Evolutionary conservation across 2,888 invertebrate species (phyloP), one percentile per base, ranked within the genome.

Genomic region (Nemotelus nigrinus): DNA sequence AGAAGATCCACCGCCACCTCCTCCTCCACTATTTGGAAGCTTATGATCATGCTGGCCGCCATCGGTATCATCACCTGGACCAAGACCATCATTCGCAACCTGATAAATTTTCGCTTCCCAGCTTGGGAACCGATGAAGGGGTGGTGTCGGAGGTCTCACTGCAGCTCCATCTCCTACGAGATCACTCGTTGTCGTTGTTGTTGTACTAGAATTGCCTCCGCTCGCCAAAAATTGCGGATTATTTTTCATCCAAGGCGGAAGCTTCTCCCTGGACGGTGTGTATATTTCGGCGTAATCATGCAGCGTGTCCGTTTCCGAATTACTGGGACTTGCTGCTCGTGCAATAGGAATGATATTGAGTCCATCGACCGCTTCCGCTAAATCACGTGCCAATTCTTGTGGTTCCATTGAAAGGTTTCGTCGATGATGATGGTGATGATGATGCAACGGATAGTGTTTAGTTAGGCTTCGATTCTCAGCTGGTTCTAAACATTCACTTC

Each of bases 51-150:
- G 75, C 55, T 87, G 80, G 85, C 82, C 81, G 84, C 87, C 82
- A 84, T 88, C 82, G 77, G 87, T 68, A 84, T 88, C 80, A 83
- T 88, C 82, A 80, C 87, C 81, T 82, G 89, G 83, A 80, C 89
- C 86, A 57, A 90, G 83, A 0, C 90, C 90, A 84, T 90, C 90
- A 81, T 90, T 90, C 63, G 90, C 90, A 76, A 96, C 95, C 89
- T 96, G 96, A 87, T 97, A 97, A 83, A 97, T 97, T 85, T 96
- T 93, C n/a, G 96, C 96, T 87, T 97, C 97, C 97, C 97, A 97
- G 83, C 94, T 94, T 3, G 96, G 96, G 85, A 95, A 95, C 84
- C 97, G 90, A 85, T 97, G 97, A 76, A 97, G 87, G 0, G 97
- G 97, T 44, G 97, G 97, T 0, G 97, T 96, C 10, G 96, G 96